Conservation (phyloP, 2,113 vertebrate genomes). For the Syrrhaptes paradoxus region DNA sequence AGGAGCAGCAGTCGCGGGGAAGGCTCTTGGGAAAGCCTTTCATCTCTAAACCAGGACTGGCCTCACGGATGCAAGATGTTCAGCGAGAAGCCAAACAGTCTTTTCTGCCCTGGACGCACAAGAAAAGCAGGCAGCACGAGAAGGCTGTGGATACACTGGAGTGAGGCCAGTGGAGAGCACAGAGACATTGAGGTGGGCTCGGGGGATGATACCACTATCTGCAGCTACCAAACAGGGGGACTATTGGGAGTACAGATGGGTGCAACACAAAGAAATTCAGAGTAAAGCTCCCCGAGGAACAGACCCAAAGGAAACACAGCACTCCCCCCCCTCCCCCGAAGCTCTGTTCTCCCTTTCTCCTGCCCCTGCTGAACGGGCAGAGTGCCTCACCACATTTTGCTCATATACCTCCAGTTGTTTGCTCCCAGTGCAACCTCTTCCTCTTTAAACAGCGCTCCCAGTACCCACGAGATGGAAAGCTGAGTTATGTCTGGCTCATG, state of each 20-base stretch:
- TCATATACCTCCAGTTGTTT: background rate
- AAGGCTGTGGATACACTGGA: background rate
- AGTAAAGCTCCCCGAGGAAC: background rate
- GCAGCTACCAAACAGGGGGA: background rate
- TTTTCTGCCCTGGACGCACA: background rate
- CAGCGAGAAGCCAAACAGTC: background rate
- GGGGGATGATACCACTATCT: background rate
- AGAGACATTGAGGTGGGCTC: background rate
- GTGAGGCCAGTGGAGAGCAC: background rate
- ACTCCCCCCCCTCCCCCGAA: background rate
- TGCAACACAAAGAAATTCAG: background rate
- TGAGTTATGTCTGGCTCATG: background rate
- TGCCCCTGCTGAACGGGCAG: background rate
- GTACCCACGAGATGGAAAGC: background rate
- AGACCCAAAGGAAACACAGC: background rate
- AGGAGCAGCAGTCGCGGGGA: background rate
- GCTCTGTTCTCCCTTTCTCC: background rate
- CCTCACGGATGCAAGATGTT: background rate
- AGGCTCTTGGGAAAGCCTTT: background rate
- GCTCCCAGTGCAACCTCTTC: background rate
- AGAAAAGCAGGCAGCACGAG: background rate
- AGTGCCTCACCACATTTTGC: background rate
- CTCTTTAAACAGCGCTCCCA: background rate
- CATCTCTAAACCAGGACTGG: background rate
- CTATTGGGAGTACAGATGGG: too few relatives aligned